Conservation (phyloP, 30 jellyfish, hydroid and myxozoan genomes). For the Rhopilema esculentum region DNA sequence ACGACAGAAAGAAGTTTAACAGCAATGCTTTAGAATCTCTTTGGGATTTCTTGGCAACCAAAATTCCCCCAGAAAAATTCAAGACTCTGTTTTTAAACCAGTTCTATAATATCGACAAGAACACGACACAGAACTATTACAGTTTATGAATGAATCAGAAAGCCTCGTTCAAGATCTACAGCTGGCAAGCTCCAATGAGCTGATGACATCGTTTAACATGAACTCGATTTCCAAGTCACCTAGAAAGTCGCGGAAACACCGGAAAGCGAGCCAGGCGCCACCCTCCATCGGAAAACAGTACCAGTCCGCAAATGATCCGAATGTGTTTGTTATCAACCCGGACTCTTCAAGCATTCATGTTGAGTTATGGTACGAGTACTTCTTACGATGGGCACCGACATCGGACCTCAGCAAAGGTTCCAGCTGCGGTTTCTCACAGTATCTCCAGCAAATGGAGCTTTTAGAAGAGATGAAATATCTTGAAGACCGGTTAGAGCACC, state of each 20-base stretch:
- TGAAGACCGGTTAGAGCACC: slow-evolving; percentile 74
- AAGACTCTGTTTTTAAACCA: slow-evolving; percentile 68
- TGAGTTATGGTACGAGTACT: slow-evolving; percentile 73
- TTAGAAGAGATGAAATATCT: slow-evolving; percentile 80
- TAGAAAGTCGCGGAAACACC: neutral
- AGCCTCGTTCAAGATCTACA: neutral
- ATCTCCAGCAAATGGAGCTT: slow-evolving; percentile 80
- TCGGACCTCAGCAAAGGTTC: slow-evolving; percentile 78
- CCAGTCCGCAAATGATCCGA: slow-evolving; percentile 59
- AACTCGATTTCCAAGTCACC: slow-evolving; percentile 3
- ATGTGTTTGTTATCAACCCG: slow-evolving; percentile 57
- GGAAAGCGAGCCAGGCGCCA: slow-evolving; percentile 1
- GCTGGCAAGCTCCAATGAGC: neutral
- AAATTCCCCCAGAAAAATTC: slow-evolving; percentile 67
- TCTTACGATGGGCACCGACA: slow-evolving; percentile 88
- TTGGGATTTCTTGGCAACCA: slow-evolving; percentile 85
- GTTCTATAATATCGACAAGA: slow-evolving; percentile 49
- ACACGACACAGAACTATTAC: neutral
- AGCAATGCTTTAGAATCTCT: slow-evolving; percentile 61
- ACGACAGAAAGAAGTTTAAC: slow-evolving; percentile 43
- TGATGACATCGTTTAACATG: slow-evolving; percentile 7
- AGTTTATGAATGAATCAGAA: neutral
- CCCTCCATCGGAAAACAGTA: slow-evolving; percentile 27
- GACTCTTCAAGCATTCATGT: slow-evolving; percentile 55
- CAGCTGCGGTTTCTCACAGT: slow-evolving; percentile 61